phyloP scores from a whole-genome alignment of 2,888 invertebrate genomes.

The Schizaphis graminum region DNA sequence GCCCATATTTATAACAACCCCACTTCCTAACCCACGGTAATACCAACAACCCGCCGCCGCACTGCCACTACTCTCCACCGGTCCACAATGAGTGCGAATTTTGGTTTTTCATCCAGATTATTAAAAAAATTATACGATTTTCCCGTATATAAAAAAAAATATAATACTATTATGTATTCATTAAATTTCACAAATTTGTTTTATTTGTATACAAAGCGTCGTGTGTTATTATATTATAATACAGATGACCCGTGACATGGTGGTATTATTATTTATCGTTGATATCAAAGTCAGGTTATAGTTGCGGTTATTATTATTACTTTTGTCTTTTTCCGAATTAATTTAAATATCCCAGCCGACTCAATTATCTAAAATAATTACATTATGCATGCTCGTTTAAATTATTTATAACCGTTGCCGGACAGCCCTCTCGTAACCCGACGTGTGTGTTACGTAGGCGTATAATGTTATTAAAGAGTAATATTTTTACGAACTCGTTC shows the following conservation, averaged over 20 bases:
- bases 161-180: background rate
- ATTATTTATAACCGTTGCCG: background rate
- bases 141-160: background rate
- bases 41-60: background rate
- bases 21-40: background rate
- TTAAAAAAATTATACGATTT: background rate
- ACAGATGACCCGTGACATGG: background rate
- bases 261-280: background rate
- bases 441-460: background rate
- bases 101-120: background rate
- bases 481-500: background rate
- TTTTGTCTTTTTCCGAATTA: background rate
- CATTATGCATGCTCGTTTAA: constrained; percentile 1
- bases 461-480: background rate
- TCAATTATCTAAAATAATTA: constrained; percentile 5
- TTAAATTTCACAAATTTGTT: background rate
- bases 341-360: background rate
- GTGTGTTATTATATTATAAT: background rate
- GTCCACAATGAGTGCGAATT: background rate
- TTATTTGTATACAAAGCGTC: background rate
- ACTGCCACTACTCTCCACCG: too few species aligned
- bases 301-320: background rate
- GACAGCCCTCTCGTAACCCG: background rate
- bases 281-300: background rate
- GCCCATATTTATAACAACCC: background rate